Percentiles rank a stretch among this genome's conserved stretches.
Conservation (phyloP, 2,113 vertebrate species). For the Ciconia stormi region DNA sequence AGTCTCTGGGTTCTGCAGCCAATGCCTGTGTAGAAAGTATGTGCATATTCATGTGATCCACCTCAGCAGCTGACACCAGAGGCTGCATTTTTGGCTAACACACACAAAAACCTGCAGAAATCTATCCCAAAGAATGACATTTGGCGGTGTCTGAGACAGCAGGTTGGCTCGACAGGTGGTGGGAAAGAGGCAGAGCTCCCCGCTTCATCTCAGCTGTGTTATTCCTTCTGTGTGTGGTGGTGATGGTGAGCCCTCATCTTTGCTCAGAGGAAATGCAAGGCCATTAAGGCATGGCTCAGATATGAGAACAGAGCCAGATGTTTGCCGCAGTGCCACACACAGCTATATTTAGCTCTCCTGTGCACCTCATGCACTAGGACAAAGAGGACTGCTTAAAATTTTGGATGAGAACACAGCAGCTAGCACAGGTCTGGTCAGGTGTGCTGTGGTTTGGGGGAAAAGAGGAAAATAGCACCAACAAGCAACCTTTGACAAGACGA, state of each 20-base stretch:
- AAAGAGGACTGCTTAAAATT: not conserved
- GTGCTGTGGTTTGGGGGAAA: not conserved
- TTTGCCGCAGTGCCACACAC: not conserved
- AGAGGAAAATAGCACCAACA: not conserved
- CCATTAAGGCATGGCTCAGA: not conserved
- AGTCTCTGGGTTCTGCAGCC: not conserved
- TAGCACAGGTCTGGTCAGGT: not conserved
- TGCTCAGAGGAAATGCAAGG: not conserved
- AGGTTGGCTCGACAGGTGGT: not conserved
- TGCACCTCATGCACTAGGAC: no score
- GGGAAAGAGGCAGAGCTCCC: not conserved
- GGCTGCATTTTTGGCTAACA: not conserved
- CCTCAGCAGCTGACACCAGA: not conserved
- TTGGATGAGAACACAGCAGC: not conserved
- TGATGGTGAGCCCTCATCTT: not conserved
- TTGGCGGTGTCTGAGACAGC: not conserved
- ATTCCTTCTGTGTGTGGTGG: fast-evolving
- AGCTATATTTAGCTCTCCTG: not conserved
- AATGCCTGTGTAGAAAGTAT: fast-evolving
- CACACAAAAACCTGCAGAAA: not conserved
- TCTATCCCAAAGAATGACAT: not conserved
- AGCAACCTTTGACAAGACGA: not conserved
- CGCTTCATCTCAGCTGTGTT: not conserved
- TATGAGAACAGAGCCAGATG: not conserved
- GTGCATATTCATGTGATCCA: not conserved